Evolutionary conservation across 2,113 vertebrate genomes (phyloP).

Genomic region (Cryptotis parvus): DNA sequence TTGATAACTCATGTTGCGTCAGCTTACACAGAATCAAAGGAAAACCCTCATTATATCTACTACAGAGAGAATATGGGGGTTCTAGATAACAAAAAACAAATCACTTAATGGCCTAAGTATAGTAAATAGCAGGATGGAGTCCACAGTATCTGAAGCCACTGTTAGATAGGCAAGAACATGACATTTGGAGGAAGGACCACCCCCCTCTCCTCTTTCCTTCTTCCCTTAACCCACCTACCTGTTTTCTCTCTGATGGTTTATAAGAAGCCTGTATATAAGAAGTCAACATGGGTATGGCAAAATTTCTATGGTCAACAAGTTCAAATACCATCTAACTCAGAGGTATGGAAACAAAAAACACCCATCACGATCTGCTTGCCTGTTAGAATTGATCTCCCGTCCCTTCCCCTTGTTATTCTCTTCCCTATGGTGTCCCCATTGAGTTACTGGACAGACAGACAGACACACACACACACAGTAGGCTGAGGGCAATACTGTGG

Average conservation of each 20-base stretch:
- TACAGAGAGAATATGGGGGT: not conserved
- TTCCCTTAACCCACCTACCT: not conserved
- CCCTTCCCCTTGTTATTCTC: too few species aligned
- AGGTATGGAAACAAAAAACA: conserved; percentile 23
- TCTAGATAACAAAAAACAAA: not conserved
- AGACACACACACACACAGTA: too few species aligned
- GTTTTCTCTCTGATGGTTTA: too few species aligned
- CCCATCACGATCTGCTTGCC: not conserved
- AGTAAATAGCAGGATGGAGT: not conserved
- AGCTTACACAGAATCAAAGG: not conserved
- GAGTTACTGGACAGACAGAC: too few species aligned
- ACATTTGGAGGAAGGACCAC: not conserved
- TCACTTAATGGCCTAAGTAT: not conserved
- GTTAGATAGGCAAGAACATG: not conserved
- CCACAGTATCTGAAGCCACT: not conserved
- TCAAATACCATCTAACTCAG: not conserved
- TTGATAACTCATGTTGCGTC: not conserved
- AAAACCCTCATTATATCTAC: conserved; percentile 5
- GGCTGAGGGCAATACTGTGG: too few species aligned
- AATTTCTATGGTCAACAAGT: not conserved
- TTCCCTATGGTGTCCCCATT: too few species aligned
- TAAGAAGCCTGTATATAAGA: not conserved
- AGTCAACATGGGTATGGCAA: conserved; percentile 2
- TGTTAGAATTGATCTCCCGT: not conserved
- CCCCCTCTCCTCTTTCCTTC: not conserved